A percentile compares a stretch with the other conserved stretches of the same genome.
These are phyloP conservation scores for Pterocles gutturalis DNA, from an alignment of 2,113 vertebrate species.

Conservation along the genomic window DNA sequence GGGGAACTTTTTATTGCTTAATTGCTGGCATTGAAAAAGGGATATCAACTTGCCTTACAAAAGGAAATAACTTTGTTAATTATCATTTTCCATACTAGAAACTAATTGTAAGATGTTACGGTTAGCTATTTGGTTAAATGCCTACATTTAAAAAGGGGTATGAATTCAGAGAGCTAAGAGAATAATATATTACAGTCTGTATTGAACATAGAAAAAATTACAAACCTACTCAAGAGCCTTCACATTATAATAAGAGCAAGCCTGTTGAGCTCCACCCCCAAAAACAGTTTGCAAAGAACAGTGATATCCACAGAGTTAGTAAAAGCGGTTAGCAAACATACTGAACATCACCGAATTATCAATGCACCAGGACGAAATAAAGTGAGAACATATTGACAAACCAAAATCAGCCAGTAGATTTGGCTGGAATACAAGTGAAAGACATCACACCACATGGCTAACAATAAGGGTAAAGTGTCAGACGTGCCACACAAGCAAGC, in stretches of 20 bases:
- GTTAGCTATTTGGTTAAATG: not conserved
- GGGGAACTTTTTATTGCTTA: not conserved
- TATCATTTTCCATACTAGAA: not conserved
- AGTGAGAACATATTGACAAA: not conserved
- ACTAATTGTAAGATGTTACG: not conserved
- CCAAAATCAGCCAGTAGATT: not conserved
- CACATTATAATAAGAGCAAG: not conserved
- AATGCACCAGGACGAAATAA: not conserved
- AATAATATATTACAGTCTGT: not conserved
- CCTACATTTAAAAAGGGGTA: not conserved
- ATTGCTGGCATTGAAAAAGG: not conserved
- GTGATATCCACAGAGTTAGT: not conserved
- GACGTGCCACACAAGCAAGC: not conserved
- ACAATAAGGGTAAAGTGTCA: not conserved
- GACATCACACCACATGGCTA: not conserved
- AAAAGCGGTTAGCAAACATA: not conserved
- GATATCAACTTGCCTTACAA: not conserved
- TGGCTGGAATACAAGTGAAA: not conserved
- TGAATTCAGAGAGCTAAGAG: not conserved
- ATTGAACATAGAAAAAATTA: not conserved
- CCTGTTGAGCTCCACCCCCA: not conserved
- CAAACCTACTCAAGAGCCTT: not conserved
- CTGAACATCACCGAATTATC: not conserved
- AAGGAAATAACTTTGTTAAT: not conserved
- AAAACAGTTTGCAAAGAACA: not conserved